phyloP scores from a whole-genome alignment of 2,888 invertebrate species.

The Drosophila niveifrons region DNA sequence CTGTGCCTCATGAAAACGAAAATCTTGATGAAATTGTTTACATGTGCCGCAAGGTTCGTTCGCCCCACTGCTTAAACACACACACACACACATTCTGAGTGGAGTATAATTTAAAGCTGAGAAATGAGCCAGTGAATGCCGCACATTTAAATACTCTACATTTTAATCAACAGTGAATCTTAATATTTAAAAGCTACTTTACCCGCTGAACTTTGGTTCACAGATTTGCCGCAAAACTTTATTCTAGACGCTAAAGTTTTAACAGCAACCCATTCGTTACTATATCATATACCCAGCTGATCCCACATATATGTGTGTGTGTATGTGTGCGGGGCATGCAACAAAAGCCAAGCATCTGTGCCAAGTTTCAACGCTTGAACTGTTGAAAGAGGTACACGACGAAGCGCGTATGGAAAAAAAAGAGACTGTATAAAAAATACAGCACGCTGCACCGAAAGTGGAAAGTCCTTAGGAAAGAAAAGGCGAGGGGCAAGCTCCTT shows the following conservation, averaged over 20 bases:
- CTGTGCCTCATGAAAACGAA: slow-evolving; percentile 34
- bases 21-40: slow-evolving; percentile 56
- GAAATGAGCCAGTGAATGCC: background rate
- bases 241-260: slow-evolving; percentile 8
- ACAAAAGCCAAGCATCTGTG: slow-evolving; percentile 11
- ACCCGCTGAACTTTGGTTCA: background rate
- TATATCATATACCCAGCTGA: slow-evolving; percentile 16
- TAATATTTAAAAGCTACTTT: slow-evolving; percentile 1
- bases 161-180: background rate
- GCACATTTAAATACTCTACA: slow-evolving; percentile 5
- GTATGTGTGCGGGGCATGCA: slow-evolving; percentile 5
- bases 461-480: background rate
- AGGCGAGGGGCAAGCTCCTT: background rate
- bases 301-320: slow-evolving; percentile 5
- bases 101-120: slow-evolving; percentile 21
- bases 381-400: background rate
- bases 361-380: slow-evolving; percentile 12
- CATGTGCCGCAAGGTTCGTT: slow-evolving; percentile 27
- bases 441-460: background rate
- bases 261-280: slow-evolving; percentile 9
- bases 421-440: slow-evolving; percentile 19
- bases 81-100: background rate
- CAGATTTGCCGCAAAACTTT: slow-evolving; percentile 7
- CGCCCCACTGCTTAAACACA: slow-evolving; percentile 32
- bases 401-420: no score